Percentiles rank a stretch among this genome's conserved stretches.
Evolutionary conservation across 2,797 vertebrate species (phyloP).

Genomic region (Meriones psammophilus): DNA sequence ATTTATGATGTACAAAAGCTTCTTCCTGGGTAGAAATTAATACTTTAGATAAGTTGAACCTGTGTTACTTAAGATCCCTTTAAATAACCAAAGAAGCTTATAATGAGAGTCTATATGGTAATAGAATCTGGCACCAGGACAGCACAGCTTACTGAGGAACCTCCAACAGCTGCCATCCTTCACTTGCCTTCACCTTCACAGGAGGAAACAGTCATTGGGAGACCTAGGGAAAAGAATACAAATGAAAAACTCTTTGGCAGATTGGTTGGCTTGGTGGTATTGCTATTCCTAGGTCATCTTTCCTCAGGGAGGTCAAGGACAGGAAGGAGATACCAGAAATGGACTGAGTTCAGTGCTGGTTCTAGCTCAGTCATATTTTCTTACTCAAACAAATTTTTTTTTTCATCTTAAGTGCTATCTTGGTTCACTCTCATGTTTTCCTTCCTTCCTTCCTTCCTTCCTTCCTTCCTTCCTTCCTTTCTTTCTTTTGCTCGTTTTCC

Average conservation of each 20-base stretch:
- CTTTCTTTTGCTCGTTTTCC: too few species aligned
- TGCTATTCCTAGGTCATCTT: slow-evolving; percentile 14
- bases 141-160: slow-evolving; percentile 60
- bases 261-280: background rate
- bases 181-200: slow-evolving; percentile 36
- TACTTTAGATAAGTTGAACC: slow-evolving; percentile 66
- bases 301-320: slow-evolving; percentile 41
- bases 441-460: too few species aligned
- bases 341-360: background rate
- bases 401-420: background rate
- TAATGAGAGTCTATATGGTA: slow-evolving; percentile 63
- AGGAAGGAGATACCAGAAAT: slow-evolving; percentile 53
- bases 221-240: slow-evolving; percentile 61
- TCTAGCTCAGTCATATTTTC: slow-evolving; percentile 17
- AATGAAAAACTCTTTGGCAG: background rate
- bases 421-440: background rate
- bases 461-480: too few species aligned
- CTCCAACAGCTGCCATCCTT: slow-evolving; percentile 53
- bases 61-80: slow-evolving; percentile 66
- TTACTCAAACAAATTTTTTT: slow-evolving; percentile 40
- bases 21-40: slow-evolving; percentile 60
- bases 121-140: slow-evolving; percentile 52
- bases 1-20: slow-evolving; percentile 51
- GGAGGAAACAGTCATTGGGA: slow-evolving; percentile 45
- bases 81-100: slow-evolving; percentile 73